A percentile compares a stretch with the other conserved stretches of the same genome.
These are phyloP conservation scores for Lethocerus indicus DNA, from an alignment of 1,140 invertebrate species.

Conservation along the genomic window DNA sequence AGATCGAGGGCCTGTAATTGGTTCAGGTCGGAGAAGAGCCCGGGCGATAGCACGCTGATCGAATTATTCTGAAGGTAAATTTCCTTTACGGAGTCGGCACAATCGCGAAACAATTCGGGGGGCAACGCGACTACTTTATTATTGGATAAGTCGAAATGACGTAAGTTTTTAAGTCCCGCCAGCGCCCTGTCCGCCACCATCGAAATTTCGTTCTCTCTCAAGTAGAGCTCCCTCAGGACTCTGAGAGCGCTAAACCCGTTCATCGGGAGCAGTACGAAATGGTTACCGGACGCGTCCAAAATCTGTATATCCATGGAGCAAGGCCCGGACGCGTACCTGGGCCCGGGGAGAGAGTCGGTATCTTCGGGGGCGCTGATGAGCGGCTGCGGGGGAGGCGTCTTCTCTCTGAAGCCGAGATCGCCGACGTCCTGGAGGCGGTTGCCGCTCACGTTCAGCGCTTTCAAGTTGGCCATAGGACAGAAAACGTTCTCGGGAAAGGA, in stretches of 20 bases:
- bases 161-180: slow-evolving; percentile 53
- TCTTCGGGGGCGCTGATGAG: slow-evolving; percentile 21
- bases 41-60: slow-evolving; percentile 59
- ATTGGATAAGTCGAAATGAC: slow-evolving; percentile 66
- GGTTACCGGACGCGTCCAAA: slow-evolving; percentile 69
- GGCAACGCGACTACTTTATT: slow-evolving; percentile 78
- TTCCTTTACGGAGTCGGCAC: slow-evolving; percentile 59
- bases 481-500: slow-evolving; percentile 70
- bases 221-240: slow-evolving; percentile 52
- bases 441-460: slow-evolving; percentile 59
- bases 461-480: slow-evolving; percentile 59
- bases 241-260: slow-evolving; percentile 60
- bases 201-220: slow-evolving; percentile 71
- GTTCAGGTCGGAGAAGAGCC: slow-evolving; percentile 64
- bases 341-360: slow-evolving; percentile 16
- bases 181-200: slow-evolving; percentile 68
- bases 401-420: slow-evolving; percentile 54
- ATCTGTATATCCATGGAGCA: slow-evolving; percentile 65
- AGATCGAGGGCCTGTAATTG: slow-evolving; percentile 72
- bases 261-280: slow-evolving; percentile 59
- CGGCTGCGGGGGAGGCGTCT: slow-evolving; percentile 24
- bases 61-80: slow-evolving; percentile 79
- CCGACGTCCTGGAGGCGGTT: slow-evolving; percentile 70
- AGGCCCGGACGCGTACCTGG: slow-evolving; percentile 26
- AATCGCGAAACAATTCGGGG: slow-evolving; percentile 63